These are phyloP conservation scores for Drosophila suboccidentalis DNA, from an alignment of 2,888 invertebrate species.

Conservation along the genomic window DNA sequence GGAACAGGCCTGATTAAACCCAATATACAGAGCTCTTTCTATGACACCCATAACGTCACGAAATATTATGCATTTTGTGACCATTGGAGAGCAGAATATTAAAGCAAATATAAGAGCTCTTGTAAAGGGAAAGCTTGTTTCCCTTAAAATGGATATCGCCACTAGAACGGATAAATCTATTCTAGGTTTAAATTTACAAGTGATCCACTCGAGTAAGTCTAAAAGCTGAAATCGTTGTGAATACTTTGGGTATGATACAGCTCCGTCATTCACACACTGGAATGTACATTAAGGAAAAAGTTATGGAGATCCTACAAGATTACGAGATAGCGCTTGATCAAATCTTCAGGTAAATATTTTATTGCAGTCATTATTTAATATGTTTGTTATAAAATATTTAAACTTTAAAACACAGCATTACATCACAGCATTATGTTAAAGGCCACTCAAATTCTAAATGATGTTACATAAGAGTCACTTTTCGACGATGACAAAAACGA, in stretches of 20 bases:
- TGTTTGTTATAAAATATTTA: neutral
- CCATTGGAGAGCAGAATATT: slow-evolving; percentile 17
- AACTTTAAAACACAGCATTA: neutral
- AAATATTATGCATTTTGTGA: slow-evolving; percentile 27
- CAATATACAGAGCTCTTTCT: slow-evolving; percentile 25
- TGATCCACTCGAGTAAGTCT: neutral
- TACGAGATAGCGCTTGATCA: slow-evolving; percentile 23
- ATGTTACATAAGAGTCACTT: neutral
- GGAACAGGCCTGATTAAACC: no score
- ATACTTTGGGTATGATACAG: slow-evolving; percentile 19
- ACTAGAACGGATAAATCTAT: neutral
- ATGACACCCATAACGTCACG: slow-evolving; percentile 30
- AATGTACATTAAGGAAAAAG: slow-evolving; percentile 15
- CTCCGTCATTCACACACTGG: slow-evolving; percentile 13
- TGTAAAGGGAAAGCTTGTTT: slow-evolving; percentile 27
- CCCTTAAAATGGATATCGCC: slow-evolving; percentile 25
- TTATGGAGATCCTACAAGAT: slow-evolving; percentile 12
- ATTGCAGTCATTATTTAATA: neutral
- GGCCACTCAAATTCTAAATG: neutral
- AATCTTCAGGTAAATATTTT: slow-evolving; percentile 24
- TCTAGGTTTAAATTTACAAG: neutral
- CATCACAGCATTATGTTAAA: neutral
- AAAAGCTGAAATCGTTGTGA: slow-evolving; percentile 13
- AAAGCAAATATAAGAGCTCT: slow-evolving; percentile 28
- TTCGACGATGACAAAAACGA: neutral